A percentile compares a stretch with the other conserved stretches of the same genome.
Conservation (phyloP, 2,797 vertebrate species). For the Acanthurus leucopareius region DNA sequence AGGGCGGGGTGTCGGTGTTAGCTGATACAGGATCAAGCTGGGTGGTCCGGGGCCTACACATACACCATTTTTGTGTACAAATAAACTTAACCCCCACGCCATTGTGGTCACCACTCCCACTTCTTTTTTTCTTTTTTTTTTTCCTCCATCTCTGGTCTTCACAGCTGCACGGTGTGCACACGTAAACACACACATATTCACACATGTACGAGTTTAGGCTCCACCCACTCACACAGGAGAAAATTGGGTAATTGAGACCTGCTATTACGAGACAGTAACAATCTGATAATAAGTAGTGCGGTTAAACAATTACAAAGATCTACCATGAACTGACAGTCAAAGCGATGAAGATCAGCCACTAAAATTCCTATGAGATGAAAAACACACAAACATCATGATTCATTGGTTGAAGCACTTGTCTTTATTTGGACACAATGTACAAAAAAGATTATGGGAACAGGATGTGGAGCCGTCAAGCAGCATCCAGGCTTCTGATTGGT, state of each 20-base stretch:
- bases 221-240: slow-evolving; percentile 37
- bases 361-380: not conserved
- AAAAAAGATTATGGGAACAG: slow-evolving; percentile 54
- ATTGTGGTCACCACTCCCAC: slow-evolving; percentile 82
- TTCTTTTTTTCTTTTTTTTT: slow-evolving; percentile 45
- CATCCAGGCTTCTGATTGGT: slow-evolving; percentile 38
- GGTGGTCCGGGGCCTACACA: slow-evolving; percentile 81
- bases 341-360: not conserved
- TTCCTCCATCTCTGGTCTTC: slow-evolving; percentile 64
- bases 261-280: slow-evolving; percentile 45
- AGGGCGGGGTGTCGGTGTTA: slow-evolving; percentile 77
- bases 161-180: slow-evolving; percentile 76
- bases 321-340: not conserved
- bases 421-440: slow-evolving; percentile 82
- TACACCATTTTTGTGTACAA: slow-evolving; percentile 88
- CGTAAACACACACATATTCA: slow-evolving; percentile 65
- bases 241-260: slow-evolving; percentile 50
- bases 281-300: slow-evolving; percentile 48
- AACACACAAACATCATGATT: not conserved
- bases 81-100: slow-evolving; percentile 86
- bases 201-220: slow-evolving; percentile 37
- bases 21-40: slow-evolving; percentile 82
- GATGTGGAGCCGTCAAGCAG: slow-evolving; percentile 24
- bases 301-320: slow-evolving; percentile 31
- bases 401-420: slow-evolving; percentile 68